Evolutionary conservation across 2,888 invertebrate genomes (phyloP), one percentile per base, ranked within the genome.

Genomic region (Ormyrus nitidulus): DNA sequence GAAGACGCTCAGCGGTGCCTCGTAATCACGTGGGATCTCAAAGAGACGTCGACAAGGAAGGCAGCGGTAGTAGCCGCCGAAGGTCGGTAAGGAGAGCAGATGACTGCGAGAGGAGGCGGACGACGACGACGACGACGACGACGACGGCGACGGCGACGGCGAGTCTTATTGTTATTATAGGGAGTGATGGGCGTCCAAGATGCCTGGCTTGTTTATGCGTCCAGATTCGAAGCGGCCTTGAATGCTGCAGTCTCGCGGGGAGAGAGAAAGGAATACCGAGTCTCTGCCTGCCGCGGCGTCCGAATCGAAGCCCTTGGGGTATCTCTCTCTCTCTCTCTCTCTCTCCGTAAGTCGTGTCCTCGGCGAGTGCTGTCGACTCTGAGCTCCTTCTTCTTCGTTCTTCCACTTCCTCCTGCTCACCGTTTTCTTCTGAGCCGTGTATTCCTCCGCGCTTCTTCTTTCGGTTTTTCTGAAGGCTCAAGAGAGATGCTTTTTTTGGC

Each of bases 21-120:
- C 85, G 90, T 90, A 90, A 90, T 90, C 90, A 90, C 89, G 88
- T 89, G 90, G 88, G 89, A 90, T 90, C 90, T 90, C 86, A 83
- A 51, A 11, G 53, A 58, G 54, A 61, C 83, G 69, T 81, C 77
- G 84, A 83, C 82, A 83, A 82, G 81, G 82, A 80, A 78, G 74
- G 78, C 64, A 68, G 71, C 66, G 51, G 77, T 56, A 34, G 34
- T 34, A 54, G 72, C 58, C 9, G 64, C 75, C 80, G 84, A 85
- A 84, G 84, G 82, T 80, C 83, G 82, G 73, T 82, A 79, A 77
- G 81, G 65, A 49, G 61, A 71, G 69, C 59, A 82, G 65, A 34
- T 34, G 70, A 78, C 81, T 66, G 79, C 73, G 82, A 76, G 82
- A 83, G 77, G 70, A 70, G 56, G 34, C 9, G 61, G 56, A 58